phyloP scores from a whole-genome alignment of 2,113 vertebrate species.

The Phaetusa simplex region DNA sequence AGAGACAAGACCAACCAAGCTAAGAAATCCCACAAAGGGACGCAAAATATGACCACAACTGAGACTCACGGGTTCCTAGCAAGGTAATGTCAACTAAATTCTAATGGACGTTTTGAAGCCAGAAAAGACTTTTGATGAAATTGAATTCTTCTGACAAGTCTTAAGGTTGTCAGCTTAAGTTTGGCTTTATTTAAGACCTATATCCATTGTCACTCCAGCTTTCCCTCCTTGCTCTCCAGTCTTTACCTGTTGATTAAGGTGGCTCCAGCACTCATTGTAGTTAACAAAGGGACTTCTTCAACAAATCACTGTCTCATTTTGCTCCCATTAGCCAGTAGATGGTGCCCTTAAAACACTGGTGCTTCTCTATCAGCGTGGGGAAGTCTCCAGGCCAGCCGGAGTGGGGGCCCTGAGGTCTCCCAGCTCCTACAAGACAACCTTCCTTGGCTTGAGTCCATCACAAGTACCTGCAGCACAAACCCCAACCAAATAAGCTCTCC shows the following conservation, averaged over 20 bases:
- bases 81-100: neutral
- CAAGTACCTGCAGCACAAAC: neutral
- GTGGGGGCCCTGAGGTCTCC: rapidly evolving
- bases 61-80: neutral
- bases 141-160: neutral
- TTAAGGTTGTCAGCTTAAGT: neutral
- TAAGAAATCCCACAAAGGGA: neutral
- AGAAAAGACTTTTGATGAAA: neutral
- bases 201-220: neutral
- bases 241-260: neutral
- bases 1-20: neutral
- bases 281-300: neutral
- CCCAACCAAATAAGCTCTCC: neutral
- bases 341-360: neutral
- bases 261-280: neutral
- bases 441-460: neutral
- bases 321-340: neutral
- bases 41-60: neutral
- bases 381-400: rapidly evolving
- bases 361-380: neutral
- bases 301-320: neutral
- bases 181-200: neutral
- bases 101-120: neutral
- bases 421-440: neutral
- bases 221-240: neutral